phyloP scores from a whole-genome alignment of 37 sponge, comb jelly and placozoan genomes.

The Crambe crambe region DNA sequence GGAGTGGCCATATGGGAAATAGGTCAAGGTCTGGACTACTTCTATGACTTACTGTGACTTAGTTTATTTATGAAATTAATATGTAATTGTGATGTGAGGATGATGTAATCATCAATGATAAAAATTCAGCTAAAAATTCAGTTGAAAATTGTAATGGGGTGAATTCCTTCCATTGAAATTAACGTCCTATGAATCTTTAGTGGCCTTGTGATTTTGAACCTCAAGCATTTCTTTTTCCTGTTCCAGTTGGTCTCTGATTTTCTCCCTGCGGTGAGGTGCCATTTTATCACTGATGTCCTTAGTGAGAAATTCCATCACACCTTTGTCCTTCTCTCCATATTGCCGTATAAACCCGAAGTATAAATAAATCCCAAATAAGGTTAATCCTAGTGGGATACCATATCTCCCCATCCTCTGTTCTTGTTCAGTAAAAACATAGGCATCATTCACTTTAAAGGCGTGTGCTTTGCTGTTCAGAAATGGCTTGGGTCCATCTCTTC shows the following conservation, averaged over 20 bases:
- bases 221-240: not conserved
- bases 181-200: too few species aligned
- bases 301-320: constrained; percentile 2
- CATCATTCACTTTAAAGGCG: constrained; percentile 23
- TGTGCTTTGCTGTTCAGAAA: constrained; percentile 51
- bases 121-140: too few species aligned
- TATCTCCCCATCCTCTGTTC: constrained; percentile 11
- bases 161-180: too few species aligned
- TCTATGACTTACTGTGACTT: constrained; percentile 86
- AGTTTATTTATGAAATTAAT: not conserved
- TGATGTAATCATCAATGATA: too few species aligned
- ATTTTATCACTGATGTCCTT: constrained; percentile 32
- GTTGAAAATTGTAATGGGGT: too few species aligned
- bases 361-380: constrained; percentile 19
- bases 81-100: too few species aligned
- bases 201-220: not conserved
- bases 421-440: not conserved
- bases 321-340: constrained; percentile 19
- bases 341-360: constrained; percentile 43
- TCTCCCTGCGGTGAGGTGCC: not conserved
- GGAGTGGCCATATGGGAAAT: constrained; percentile 98
- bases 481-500: constrained; percentile 29
- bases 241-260: not conserved
- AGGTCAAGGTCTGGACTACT: constrained; percentile 99
- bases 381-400: constrained; percentile 45